Base-by-base conservation (phyloP, 2,797 vertebrate species). In the Urophycis tenuis region DNA sequence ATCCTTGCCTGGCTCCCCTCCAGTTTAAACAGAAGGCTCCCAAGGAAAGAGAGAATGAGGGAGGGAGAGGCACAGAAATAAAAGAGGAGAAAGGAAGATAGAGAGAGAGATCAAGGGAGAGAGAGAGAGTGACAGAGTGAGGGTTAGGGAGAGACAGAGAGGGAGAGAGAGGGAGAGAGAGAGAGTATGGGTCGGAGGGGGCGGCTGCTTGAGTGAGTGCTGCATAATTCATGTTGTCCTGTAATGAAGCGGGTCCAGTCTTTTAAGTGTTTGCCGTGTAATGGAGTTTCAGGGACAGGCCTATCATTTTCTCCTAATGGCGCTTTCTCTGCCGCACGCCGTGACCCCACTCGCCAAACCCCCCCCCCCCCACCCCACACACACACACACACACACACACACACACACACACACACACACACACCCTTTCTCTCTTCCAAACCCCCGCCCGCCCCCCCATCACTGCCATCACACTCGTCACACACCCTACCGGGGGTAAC, bases 221-320 rank as follows among this genome's bases (percentile, higher is more conserved):
- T 92, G 89, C 90, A 93, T 93, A 92, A 93, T 94, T 93, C 93
- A 93, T 93, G 88, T 81, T 77, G 85, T 78, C 87, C 89, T 87
- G 92, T 93, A 93, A 93, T 93, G 90, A 93, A 93, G 91, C 92
- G 85, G 83, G 91, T 92, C 91, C 91, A 87, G 86, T 92, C 89
- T 92, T 93, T 91, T 92, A 91, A 93, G 91, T 85, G 89, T 92
- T 92, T 91, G 88, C 81, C 90, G 87, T 89, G 92, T 95, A 95
- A 95, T 95, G 92, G 93, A 94, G 92, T 95, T 96, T 94, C 93
- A 93, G 94, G 91, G 92, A 94, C 93, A 93, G 92, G 91, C 86
- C 92, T 94, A 94, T 95, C 93, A 95, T 95, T 96, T 96, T 89
- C 92, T 92, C 91, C 91, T 95, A 95, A 95, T 95, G 92, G 93